Base-by-base conservation (phyloP, 2,888 invertebrate genomes). In the Gymnocheta viridis region DNA sequence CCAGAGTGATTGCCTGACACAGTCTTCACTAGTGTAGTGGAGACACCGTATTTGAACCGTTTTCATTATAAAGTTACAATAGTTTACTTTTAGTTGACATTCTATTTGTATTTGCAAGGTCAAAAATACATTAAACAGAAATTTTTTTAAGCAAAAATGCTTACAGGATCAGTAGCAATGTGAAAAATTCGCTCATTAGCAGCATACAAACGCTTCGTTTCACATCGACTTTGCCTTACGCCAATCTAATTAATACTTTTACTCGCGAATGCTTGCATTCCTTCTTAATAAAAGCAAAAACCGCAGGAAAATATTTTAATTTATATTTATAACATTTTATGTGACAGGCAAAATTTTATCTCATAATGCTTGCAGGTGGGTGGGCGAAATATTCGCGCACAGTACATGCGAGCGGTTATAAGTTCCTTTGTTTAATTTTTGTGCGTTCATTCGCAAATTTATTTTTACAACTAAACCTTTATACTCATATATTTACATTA, bases 281-380 rank as follows among this genome's bases (percentile, higher is more conserved):
- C n/a, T 64, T 69, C 24, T 74, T 81, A 62, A 64, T 64, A 64
- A 38, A 58, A 76, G 54, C n/a, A 54, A 62, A 62, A 51, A 22
- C 27, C 17, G 32, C 47, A 22, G 27, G 29, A 54, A 35, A 44
- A 54, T 32, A 66, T 44, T 51, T 51, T 77, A 51, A 82, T 82
- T 77, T 82, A 44, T 66, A 82, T 72, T 64, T 77, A 76, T 76
- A 56, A 54, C 24, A 14, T 76, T 76, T 69, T 54, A 17, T 60
- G 24, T 69, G 69, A 7, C 35, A 76, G 19, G 64, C 29, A 38
- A 29, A 64, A 70, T 66, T 27, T 56, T 24, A 69, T 41, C 35
- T 27, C 12, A 35, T 22, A 24, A 9, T 56, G n/a, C 44, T 17
- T 32, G 64, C 29, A n/a, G 64, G 44, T 54, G 56, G 66, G 24